These are phyloP conservation scores for zebrafish (Danio rerio) DNA, from an alignment of 2,113 vertebrate species.

Conservation along the genomic window DNA sequence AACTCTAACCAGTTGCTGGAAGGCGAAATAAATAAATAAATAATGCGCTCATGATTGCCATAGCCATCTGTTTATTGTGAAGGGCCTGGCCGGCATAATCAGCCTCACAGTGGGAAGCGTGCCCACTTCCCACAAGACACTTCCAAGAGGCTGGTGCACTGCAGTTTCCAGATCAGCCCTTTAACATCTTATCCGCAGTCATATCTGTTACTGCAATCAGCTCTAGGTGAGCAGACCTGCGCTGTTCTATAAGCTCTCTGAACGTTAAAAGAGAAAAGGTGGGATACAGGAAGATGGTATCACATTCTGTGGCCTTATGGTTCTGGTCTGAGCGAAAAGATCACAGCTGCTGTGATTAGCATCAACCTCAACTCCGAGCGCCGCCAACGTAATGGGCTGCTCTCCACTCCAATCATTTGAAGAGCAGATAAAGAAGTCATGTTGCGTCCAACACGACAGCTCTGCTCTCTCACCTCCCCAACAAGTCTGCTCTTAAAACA, in stretches of 20 bases:
- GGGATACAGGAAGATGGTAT: constrained; percentile 33
- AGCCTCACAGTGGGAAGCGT: constrained; percentile 48
- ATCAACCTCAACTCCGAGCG: constrained; percentile 43
- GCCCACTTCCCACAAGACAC: constrained; percentile 29
- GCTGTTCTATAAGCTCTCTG: constrained; percentile 15
- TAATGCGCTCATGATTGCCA: constrained; percentile 32
- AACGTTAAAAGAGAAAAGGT: constrained; percentile 19
- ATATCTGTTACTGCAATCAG: constrained; percentile 36
- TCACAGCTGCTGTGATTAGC: constrained; percentile 57
- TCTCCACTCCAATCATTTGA: constrained; percentile 55
- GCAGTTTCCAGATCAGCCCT: constrained; percentile 8
- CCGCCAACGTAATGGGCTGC: constrained; percentile 30
- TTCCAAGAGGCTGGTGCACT: constrained; percentile 24
- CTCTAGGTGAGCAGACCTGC: constrained; percentile 19
- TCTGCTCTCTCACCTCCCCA: constrained; percentile 30
- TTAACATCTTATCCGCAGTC: constrained; percentile 26
- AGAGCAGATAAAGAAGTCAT: constrained; percentile 47
- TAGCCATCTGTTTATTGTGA: constrained; percentile 53
- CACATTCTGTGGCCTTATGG: constrained; percentile 32
- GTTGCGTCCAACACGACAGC: constrained; percentile 24
- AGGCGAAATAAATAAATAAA: constrained; percentile 24
- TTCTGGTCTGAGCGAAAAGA: constrained; percentile 37
- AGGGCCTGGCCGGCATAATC: constrained; percentile 45
- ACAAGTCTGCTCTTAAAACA: background rate
- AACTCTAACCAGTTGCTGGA: constrained; percentile 13